These are phyloP conservation scores for Anguilla megastoma DNA, from an alignment of 2,797 vertebrate genomes.

Conservation along the genomic window DNA sequence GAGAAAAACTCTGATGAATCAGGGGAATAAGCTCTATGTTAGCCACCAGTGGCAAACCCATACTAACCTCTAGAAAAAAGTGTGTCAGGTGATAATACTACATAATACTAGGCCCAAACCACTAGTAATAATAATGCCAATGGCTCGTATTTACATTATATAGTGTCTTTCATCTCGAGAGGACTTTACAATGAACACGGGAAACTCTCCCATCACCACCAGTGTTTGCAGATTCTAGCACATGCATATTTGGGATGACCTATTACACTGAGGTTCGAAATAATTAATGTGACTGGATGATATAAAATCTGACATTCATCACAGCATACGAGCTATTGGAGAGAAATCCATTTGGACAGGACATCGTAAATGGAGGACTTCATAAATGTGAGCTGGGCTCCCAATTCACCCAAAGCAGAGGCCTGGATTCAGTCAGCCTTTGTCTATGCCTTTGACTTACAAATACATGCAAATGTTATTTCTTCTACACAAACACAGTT, in stretches of 20 bases:
- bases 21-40: not conserved
- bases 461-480: not conserved
- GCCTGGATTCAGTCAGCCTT: not conserved
- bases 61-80: not conserved
- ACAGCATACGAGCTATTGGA: not conserved
- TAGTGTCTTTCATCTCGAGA: too few species aligned
- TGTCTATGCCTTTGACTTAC: not conserved
- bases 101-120: not conserved
- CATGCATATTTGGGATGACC: too few species aligned
- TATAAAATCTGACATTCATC: not conserved
- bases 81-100: not conserved
- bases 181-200: too few species aligned
- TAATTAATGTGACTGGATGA: not conserved
- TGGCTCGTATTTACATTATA: too few species aligned
- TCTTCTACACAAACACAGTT: not conserved
- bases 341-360: not conserved
- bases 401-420: not conserved
- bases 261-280: not conserved
- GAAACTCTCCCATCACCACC: too few species aligned
- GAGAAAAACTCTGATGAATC: too few species aligned
- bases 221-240: too few species aligned
- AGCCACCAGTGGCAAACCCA: not conserved
- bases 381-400: not conserved
- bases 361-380: too few species aligned
- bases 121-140: not conserved